Base-by-base conservation (phyloP, 2,797 vertebrate genomes). In the Gorsachius magnificus region DNA sequence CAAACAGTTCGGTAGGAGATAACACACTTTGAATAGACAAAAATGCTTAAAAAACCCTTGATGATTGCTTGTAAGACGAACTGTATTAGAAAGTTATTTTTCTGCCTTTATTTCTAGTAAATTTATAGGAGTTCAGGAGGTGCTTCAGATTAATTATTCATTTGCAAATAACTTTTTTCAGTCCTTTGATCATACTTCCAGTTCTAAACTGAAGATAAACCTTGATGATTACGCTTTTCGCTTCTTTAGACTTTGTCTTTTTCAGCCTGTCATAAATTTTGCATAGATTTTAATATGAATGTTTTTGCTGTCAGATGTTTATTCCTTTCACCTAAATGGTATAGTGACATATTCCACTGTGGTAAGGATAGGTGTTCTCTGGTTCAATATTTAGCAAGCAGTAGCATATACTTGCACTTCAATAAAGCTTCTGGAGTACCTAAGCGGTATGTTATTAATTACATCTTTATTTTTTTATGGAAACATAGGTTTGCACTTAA, bases 201-300 rank as follows among this genome's bases (percentile, higher is more conserved):
- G 33, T 46, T 91, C 57, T 87, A 91, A 95, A 74, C 66, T 76
- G 87, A 72, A 89, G 70, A 65, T 54, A 69, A 94, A 78, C 50
- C 50, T 71, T 50, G 66, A 56, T 41, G 68, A 43, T 87, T 50
- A 29, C 0, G 5, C 60, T 85, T 90, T 72, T 48, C 0, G 2
- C 43, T 94, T 83, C 60, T 63, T 78, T 61, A 66, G 61, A 50
- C 56, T 88, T 54, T 31, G 28, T 22, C n/a, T 75, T 92, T 89
- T 86, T 53, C 56, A 74, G 56, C 57, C 56, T 53, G 18, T 57
- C 33, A 41, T 61, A 65, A 45, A 25, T 80, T 60, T 71, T 56
- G 45, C 36, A 8, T 1, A 21, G 43, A 38, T 72, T 92, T 72
- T 31, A 53, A 50, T 35, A n/a, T 9, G 12, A 13, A 3, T 24